Evolutionary conservation across 2,113 vertebrate genomes (phyloP).

Genomic region (Coreoperca whiteheadi): DNA sequence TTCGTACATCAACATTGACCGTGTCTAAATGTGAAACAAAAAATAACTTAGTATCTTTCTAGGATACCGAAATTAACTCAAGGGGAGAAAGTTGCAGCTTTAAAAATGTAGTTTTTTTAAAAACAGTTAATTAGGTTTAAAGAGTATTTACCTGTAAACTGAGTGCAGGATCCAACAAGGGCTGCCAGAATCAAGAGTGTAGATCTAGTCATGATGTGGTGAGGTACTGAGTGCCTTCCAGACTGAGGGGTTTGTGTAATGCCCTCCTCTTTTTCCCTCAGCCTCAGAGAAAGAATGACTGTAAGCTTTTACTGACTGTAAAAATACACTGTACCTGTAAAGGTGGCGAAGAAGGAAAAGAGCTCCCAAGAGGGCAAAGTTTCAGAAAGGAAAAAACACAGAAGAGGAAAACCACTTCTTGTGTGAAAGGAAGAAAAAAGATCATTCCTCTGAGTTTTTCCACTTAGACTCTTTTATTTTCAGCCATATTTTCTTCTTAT

Average conservation of each 20-base stretch:
- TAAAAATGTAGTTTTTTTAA: background rate
- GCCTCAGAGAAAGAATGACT: conserved; percentile 39
- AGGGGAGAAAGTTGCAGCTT: background rate
- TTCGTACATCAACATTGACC: background rate
- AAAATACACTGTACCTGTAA: conserved; percentile 34
- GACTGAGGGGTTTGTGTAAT: conserved; percentile 33
- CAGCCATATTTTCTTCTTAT: conserved; percentile 20
- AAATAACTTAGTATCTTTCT: background rate
- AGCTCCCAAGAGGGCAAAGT: conserved; percentile 10
- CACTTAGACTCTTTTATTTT: background rate
- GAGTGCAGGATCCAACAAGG: conserved; percentile 33
- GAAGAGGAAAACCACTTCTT: background rate
- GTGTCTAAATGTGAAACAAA: conserved; percentile 35
- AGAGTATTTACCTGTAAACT: conserved; percentile 56
- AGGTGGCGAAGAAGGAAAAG: conserved; percentile 1
- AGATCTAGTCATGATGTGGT: conserved; percentile 56
- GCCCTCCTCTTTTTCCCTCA: conserved; percentile 18
- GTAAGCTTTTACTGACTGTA: conserved; percentile 2
- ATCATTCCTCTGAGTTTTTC: background rate
- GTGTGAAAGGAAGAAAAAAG: background rate
- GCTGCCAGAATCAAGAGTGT: conserved; percentile 52
- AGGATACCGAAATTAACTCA: background rate
- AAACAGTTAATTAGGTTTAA: background rate
- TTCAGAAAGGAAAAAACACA: background rate
- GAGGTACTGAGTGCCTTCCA: conserved; percentile 30